phyloP scores from a whole-genome alignment of 2,113 vertebrate species.

The Benitochromis conjunctus region DNA sequence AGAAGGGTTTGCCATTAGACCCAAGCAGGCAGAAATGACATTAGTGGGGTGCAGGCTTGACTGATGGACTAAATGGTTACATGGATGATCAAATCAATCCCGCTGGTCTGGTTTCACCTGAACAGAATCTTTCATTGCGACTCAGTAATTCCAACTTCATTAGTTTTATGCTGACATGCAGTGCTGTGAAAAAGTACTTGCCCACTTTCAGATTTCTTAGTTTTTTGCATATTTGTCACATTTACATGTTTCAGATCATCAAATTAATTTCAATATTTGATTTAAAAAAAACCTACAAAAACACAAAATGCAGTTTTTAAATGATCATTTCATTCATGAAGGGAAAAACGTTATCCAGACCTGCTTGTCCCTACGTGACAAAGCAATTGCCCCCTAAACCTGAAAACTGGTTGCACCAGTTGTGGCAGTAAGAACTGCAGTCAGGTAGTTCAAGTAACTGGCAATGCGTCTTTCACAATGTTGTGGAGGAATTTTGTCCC shows the following conservation, averaged over 20 bases:
- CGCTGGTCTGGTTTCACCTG: background rate
- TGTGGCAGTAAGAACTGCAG: background rate
- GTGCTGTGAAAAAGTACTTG: background rate
- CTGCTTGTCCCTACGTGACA: background rate
- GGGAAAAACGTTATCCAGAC: background rate
- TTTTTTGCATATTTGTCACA: background rate
- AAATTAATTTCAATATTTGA: background rate
- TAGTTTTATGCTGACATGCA: background rate
- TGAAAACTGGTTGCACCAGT: background rate
- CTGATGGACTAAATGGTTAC: background rate
- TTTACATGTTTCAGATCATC: background rate
- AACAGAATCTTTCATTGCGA: background rate
- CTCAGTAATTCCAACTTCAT: background rate
- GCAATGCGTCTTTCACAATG: background rate
- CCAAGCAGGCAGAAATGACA: background rate
- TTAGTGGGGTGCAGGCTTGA: background rate
- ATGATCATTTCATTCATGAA: background rate
- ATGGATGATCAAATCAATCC: background rate
- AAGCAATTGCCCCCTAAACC: background rate
- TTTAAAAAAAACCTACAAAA: background rate
- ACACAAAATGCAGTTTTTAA: background rate
- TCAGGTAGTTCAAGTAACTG: background rate
- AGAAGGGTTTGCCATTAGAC: background rate
- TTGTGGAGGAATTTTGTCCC: background rate
- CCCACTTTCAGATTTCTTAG: background rate